Evolutionary conservation across 2,888 invertebrate genomes (phyloP), one percentile per base, ranked within the genome.

Genomic region (Pollenia amentaria): DNA sequence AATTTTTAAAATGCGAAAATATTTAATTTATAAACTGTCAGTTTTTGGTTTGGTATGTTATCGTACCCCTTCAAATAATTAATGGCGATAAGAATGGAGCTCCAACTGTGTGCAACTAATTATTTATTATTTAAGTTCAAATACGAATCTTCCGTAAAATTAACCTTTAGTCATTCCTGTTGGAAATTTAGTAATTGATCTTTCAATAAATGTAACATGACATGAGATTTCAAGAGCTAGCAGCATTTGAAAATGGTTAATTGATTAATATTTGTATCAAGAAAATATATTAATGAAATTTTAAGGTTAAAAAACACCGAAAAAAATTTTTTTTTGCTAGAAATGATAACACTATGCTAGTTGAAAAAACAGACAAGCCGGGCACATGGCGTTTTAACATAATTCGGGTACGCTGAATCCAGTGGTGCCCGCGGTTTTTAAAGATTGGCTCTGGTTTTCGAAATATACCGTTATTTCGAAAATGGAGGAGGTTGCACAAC

Each of bases 101-200:
- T 69, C 73, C 75, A 69, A 69, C 75, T 69, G 75, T 82, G 75
- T 51, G 42, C 51, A 76, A 53, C 18, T 65, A 81, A 81, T 80
- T 80, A 69, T 57, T 48, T 57, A 57, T 80, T 80, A 69, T 57
- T 48, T 57, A 57, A 65, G 18, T 77, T 67, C 16, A 57, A 38
- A 46, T 60, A 42, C 29, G 21, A 69, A 40, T 69, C 11, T 42
- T 51, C 1, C 9, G n/a, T 51, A 8, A 51, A 69, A 40, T 42
- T 8, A 21, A 70, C 11, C 29, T 48, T 70, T 12, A 48, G 6
- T 9, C 40, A 40, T 0, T 21, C 12, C 69, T 10, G 55, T 6
- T 40, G 21, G 16, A 42, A 21, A 18, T 18, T 51, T 40, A 18
- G 38, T 65, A 62, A 75, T 62, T 75, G 62, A 75, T 62, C 18